Evolutionary conservation across 2,888 invertebrate species (phyloP).

Genomic region (Incurvaria masculella): DNA sequence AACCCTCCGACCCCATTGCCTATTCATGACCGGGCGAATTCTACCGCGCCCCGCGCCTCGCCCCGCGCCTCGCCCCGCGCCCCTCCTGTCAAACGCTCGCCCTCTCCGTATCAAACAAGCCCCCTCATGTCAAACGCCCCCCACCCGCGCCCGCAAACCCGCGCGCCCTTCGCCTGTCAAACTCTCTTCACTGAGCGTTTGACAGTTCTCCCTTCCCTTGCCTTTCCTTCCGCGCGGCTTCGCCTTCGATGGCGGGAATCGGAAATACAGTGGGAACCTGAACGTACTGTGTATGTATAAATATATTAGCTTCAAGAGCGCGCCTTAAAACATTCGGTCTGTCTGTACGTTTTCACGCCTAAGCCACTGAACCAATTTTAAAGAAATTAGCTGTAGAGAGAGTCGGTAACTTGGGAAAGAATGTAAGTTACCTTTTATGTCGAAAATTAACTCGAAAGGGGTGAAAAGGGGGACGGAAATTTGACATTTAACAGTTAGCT

Average conservation of each 20-base stretch:
- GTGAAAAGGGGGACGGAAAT: too few relatives aligned
- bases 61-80: slow-evolving; percentile 33
- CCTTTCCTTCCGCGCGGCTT: neutral
- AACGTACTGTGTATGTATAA: too few relatives aligned
- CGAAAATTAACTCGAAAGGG: too few relatives aligned
- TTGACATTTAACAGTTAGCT: too few relatives aligned
- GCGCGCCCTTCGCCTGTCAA: slow-evolving; percentile 51
- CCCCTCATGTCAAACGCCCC: slow-evolving; percentile 58
- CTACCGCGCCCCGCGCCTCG: slow-evolving; percentile 35
- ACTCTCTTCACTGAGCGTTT: slow-evolving; percentile 56
- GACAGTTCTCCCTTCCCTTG: slow-evolving; percentile 26
- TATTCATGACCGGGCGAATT: slow-evolving; percentile 57
- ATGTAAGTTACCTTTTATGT: too few relatives aligned
- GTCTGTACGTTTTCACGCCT: too few relatives aligned
- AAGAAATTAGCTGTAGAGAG: too few relatives aligned
- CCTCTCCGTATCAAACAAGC: slow-evolving; percentile 53
- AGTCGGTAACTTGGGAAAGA: too few relatives aligned
- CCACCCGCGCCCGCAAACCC: neutral
- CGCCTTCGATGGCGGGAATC: neutral
- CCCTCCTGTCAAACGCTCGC: slow-evolving; percentile 29
- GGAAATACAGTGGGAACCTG: too few relatives aligned
- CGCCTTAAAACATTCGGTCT: too few relatives aligned
- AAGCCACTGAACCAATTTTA: too few relatives aligned
- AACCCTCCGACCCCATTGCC: slow-evolving; percentile 51
- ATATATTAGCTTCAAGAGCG: too few relatives aligned